Evolutionary conservation across 2,797 vertebrate genomes (phyloP).

Genomic region (Acestrorhynchus altus): DNA sequence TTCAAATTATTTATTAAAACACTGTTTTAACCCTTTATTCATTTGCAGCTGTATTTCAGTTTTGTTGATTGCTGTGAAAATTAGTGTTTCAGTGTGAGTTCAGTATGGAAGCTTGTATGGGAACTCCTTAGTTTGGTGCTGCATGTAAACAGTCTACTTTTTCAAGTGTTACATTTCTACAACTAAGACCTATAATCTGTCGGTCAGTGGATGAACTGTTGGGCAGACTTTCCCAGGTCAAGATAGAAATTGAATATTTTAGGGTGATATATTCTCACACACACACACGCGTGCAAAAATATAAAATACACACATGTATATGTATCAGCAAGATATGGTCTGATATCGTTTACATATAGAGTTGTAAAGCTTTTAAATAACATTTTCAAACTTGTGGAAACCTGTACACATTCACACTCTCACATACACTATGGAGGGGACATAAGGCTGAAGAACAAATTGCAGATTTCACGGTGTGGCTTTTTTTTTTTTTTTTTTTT

Average conservation of each 20-base stretch:
- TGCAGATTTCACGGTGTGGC: no score
- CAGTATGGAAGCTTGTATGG: background rate
- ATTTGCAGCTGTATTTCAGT: constrained; percentile 15
- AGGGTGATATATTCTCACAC: no score
- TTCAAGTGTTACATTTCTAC: background rate
- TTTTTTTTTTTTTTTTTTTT: no score
- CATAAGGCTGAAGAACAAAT: no score
- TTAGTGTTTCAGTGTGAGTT: background rate
- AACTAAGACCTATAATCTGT: background rate
- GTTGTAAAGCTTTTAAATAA: no score
- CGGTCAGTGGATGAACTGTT: background rate
- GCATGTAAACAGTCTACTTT: background rate
- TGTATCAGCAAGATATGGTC: no score
- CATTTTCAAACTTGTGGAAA: no score
- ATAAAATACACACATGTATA: no score
- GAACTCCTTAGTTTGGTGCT: constrained; percentile 20
- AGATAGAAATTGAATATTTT: background rate
- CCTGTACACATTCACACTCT: no score
- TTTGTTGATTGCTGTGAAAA: background rate
- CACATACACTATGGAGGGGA: no score
- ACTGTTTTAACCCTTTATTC: constrained; percentile 38
- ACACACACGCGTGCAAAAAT: no score
- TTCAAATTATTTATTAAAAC: constrained; percentile 53
- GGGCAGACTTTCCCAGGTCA: background rate
- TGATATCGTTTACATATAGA: no score